Evolutionary conservation across 1,140 invertebrate species (phyloP).

Genomic region (Lamellibrachia luymesi): DNA sequence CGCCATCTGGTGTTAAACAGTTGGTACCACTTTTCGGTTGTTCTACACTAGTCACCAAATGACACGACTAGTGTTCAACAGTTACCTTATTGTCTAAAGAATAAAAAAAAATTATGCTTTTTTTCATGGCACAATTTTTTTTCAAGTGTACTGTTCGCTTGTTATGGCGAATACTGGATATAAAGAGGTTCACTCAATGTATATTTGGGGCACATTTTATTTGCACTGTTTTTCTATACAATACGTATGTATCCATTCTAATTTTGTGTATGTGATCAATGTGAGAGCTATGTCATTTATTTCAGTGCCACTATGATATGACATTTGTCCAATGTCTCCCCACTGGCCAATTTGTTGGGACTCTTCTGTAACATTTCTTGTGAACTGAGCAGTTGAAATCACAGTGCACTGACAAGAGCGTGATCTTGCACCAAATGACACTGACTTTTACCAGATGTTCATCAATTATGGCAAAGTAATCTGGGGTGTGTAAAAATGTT

Average conservation of each 20-base stretch:
- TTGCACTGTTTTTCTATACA: neutral
- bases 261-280: neutral
- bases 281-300: too few relatives aligned
- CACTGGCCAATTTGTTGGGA: neutral
- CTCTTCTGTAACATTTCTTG: neutral
- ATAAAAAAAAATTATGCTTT: too few relatives aligned
- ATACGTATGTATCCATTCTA: neutral
- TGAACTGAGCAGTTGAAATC: neutral
- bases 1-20: too few relatives aligned
- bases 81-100: neutral
- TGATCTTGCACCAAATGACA: neutral
- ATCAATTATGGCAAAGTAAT: neutral
- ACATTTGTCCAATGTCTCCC: neutral
- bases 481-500: neutral
- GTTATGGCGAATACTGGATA: neutral
- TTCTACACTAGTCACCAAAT: neutral
- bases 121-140: too few relatives aligned
- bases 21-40: too few relatives aligned
- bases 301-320: neutral
- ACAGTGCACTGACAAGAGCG: neutral
- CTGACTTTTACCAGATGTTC: neutral
- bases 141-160: too few relatives aligned
- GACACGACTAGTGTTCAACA: neutral
- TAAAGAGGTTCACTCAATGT: neutral
- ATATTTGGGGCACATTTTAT: neutral